Conservation (phyloP, 2,888 invertebrate genomes). For the Globia sparganii region DNA sequence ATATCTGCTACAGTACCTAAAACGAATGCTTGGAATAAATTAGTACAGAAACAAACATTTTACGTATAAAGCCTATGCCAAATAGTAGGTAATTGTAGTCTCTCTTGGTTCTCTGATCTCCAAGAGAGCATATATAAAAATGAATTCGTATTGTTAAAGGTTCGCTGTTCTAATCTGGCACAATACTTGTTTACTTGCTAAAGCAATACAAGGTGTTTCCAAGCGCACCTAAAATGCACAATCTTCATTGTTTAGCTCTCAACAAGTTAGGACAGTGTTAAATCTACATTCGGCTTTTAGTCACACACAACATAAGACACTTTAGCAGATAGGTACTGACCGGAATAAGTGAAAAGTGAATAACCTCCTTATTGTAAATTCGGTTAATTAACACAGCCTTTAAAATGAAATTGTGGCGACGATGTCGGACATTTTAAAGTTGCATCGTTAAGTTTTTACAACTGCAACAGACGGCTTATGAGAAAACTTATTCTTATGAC, state of each 20-base stretch:
- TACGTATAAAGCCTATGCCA: not conserved
- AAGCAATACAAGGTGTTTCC: constrained; percentile 24
- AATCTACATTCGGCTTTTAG: constrained; percentile 28
- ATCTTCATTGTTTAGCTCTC: constrained; percentile 44
- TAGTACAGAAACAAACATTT: not conserved
- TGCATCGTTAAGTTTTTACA: constrained; percentile 67
- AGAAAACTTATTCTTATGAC: constrained; percentile 66
- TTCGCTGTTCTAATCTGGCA: constrained; percentile 13
- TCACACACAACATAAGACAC: not conserved
- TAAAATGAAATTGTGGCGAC: constrained; percentile 33
- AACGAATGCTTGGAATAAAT: not conserved
- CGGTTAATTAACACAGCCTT: constrained; percentile 57
- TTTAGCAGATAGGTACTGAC: not conserved
- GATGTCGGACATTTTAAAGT: constrained; percentile 50
- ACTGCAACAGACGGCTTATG: constrained; percentile 58
- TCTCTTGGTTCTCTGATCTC: not conserved
- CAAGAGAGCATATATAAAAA: constrained; percentile 16
- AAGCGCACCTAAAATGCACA: constrained; percentile 14
- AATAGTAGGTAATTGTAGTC: not conserved
- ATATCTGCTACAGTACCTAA: not conserved
- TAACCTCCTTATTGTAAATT: constrained; percentile 26
- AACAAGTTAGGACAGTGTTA: not conserved
- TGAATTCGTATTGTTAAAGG: not conserved
- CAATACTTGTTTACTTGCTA: constrained; percentile 25
- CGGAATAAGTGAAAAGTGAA: constrained; percentile 57